Conservation (phyloP, 2,113 vertebrate genomes). For the Pelmatolapia mariae region DNA sequence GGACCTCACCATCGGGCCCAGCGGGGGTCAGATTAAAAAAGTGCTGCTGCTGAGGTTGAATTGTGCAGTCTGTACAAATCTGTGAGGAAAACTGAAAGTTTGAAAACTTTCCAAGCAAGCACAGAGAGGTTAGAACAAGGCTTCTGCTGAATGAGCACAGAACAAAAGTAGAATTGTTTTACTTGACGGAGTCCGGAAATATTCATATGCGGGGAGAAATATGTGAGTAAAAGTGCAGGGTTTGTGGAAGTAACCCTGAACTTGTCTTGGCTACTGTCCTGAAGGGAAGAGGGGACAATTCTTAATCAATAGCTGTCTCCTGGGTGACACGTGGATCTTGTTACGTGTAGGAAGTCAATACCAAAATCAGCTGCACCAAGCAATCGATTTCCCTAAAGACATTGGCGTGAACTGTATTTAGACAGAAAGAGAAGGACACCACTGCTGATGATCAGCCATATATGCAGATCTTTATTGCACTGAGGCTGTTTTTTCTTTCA, state of each 20-base stretch:
- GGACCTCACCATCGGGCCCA: not conserved
- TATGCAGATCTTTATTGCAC: not conserved
- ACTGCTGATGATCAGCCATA: not conserved
- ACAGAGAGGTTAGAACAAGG: not conserved
- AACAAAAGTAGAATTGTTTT: not conserved
- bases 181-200: not conserved
- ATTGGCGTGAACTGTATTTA: not conserved
- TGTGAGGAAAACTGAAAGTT: not conserved
- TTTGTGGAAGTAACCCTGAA: not conserved
- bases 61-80: not conserved
- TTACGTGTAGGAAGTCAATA: not conserved
- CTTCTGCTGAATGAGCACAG: not conserved
- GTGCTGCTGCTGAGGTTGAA: not conserved
- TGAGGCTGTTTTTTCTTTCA: not conserved
- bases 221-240: not conserved
- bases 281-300: not conserved
- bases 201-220: not conserved
- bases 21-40: not conserved
- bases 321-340: not conserved
- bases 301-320: not conserved
- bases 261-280: not conserved
- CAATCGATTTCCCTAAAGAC: not conserved
- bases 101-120: not conserved
- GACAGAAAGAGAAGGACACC: not conserved
- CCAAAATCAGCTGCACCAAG: not conserved